Base-by-base conservation (phyloP, 2,888 invertebrate species). In the Chrysolina haemoptera region DNA sequence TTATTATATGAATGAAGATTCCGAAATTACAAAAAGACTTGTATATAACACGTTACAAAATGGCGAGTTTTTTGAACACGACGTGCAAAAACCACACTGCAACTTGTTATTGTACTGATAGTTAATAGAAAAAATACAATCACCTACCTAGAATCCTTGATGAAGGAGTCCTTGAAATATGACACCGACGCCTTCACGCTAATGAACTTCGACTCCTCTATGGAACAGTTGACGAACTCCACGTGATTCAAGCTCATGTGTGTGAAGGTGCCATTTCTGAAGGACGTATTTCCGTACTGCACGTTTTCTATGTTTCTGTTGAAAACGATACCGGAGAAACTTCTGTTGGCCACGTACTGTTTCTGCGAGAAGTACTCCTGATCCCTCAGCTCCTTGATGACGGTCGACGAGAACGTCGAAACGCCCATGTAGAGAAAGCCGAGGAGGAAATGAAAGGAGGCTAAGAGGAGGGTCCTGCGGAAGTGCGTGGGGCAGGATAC, bases 181-280 rank as follows among this genome's bases (percentile, higher is more conserved):
- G 93, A 92, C 71, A 91, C 91, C 63, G 94, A 94, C 14, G 93
- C 92, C 85, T 93, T 93, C 59, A 95, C 91, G 80, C 93, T 93
- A 41, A 91, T 90, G 83, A 95, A 93, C 78, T 92, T 91, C 4
- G 92, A 91, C 59, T 92, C 91, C n/a, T 89, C 88, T 83, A 95
- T 93, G 8, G 92, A 89, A 84, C 94, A 94, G 83, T 93, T 93
- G 79, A 89, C 88, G 86, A 95, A 95, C 73, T 91, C 89, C 20
- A 94, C 93, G 82, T 94, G 94, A 75, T 92, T 94, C 85, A 95
- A 89, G 79, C 93, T 88, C 86, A 94, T 89, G 80, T 93, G 92
- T 20, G 90, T 89, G 85, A 94, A 94, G 20, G 91, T 92, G 83
- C 92, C 92, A 76, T 93, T 91, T 41, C 86, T 85, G 86, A 94